These are phyloP conservation scores for Dryas iulia DNA, from an alignment of 1,140 invertebrate species.

Conservation along the genomic window DNA sequence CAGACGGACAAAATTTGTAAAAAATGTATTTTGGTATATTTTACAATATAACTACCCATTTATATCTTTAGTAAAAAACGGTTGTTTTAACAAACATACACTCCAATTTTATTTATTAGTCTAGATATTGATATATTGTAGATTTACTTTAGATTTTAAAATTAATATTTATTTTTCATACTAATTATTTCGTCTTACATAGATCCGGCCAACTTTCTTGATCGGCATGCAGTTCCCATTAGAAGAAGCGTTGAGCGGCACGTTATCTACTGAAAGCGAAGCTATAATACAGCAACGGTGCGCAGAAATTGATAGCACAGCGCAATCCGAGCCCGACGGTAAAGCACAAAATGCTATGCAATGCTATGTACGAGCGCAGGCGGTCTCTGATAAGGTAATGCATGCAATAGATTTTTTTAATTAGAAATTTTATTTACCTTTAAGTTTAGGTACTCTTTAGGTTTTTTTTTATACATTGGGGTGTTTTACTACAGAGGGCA, in stretches of 20 bases:
- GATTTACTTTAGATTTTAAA: background rate
- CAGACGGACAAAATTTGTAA: no score
- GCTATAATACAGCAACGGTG: slow-evolving; percentile 34
- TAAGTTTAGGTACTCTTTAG: no score
- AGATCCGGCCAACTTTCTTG: slow-evolving; percentile 63
- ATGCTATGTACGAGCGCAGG: slow-evolving; percentile 55
- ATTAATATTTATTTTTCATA: background rate
- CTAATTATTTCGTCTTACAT: slow-evolving; percentile 3
- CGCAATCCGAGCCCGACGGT: slow-evolving; percentile 43
- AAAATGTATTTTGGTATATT: no score
- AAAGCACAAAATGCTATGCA: slow-evolving; percentile 58
- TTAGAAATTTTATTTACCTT: background rate
- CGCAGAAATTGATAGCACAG: slow-evolving; percentile 33
- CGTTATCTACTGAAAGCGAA: slow-evolving; percentile 39
- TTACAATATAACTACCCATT: no score
- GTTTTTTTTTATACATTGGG: no score
- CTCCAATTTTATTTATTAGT: no score
- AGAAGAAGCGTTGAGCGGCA: slow-evolving; percentile 46
- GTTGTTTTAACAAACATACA: no score
- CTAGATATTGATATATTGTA: no score
- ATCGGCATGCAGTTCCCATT: slow-evolving; percentile 53
- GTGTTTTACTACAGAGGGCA: no score
- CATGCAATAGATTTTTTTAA: background rate
- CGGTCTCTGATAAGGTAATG: slow-evolving; percentile 62
- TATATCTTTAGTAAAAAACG: no score